Evolutionary conservation across 2,797 vertebrate species (phyloP), one percentile per base, ranked within the genome.

Genomic region (Gadopsis marmoratus): DNA sequence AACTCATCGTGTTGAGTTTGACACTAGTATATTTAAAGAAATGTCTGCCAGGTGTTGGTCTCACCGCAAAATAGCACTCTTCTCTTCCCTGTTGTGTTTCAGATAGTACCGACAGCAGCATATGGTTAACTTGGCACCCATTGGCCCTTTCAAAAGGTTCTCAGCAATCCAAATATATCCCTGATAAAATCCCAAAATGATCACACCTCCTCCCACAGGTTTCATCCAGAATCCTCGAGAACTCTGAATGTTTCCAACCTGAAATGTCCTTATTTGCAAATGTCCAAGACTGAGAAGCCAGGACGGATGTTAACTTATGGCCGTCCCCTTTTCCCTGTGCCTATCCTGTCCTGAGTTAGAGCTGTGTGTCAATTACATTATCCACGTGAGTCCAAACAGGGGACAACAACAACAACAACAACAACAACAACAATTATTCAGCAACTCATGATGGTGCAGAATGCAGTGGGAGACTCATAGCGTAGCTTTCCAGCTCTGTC

Each of bases 31-130:
- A 16, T 58, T 60, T 3, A 45, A 45, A 48, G 41, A 55, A 58
- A 62, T 33, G 55, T 48, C 13, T 26, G 16, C 43, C 7, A 39
- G 31, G 55, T 56, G 41, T 7, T 56, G 16, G 31, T 85, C 93
- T 83, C 83, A 96, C 96, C 93, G 87, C 73, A 96, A 84, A 82
- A 96, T 92, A 7, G 95, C 85, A 59, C 85, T 93, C 89, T 93
- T 96, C 93, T 95, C 95, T 60, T 93, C 91, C 72, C 76, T 84
- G 86, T 85, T 89, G 84, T 89, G 76, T 47, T 62, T 90, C 56
- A 85, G 89, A 83, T 74, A 83, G 74, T 90, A 89, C 68, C 84
- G 88, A 54, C 94, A 95, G 91, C 95, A 96, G 87, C 95, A 95
- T 67, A 93, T 41, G 23, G 92, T 91, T 50, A 93, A 89, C 64